phyloP scores from a whole-genome alignment of 2,113 vertebrate genomes.

The Atherinomorus stipes region DNA sequence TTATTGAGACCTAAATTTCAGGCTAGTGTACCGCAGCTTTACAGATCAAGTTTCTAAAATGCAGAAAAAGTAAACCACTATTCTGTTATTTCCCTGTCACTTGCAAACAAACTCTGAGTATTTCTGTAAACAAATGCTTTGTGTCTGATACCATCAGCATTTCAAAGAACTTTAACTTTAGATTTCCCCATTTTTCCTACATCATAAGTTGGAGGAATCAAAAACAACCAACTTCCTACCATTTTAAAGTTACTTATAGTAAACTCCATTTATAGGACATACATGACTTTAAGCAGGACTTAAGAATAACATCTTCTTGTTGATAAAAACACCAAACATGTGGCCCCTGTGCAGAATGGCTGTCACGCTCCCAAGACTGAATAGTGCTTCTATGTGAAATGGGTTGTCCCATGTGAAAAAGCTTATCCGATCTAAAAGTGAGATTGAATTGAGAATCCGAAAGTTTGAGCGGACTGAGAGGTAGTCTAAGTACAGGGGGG shows the following conservation, averaged over 20 bases:
- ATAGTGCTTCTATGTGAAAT: conserved; percentile 24
- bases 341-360: conserved; percentile 16
- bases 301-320: conserved; percentile 1
- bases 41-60: too few relatives aligned
- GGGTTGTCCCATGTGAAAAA: background rate
- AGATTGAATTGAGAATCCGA: background rate
- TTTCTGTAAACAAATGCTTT: too few relatives aligned
- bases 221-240: background rate
- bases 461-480: background rate
- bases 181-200: background rate
- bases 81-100: too few relatives aligned
- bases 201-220: background rate
- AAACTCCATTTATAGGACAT: background rate
- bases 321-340: background rate
- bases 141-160: background rate
- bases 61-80: too few relatives aligned
- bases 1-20: too few relatives aligned
- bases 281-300: background rate
- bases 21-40: too few relatives aligned
- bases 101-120: too few relatives aligned
- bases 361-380: background rate
- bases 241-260: background rate
- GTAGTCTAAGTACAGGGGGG: conserved; percentile 1
- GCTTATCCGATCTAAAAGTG: conserved; percentile 8
- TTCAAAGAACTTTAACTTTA: background rate